phyloP scores from a whole-genome alignment of 37 sponge, comb jelly and placozoan genomes.

The Halichondria panicea region DNA sequence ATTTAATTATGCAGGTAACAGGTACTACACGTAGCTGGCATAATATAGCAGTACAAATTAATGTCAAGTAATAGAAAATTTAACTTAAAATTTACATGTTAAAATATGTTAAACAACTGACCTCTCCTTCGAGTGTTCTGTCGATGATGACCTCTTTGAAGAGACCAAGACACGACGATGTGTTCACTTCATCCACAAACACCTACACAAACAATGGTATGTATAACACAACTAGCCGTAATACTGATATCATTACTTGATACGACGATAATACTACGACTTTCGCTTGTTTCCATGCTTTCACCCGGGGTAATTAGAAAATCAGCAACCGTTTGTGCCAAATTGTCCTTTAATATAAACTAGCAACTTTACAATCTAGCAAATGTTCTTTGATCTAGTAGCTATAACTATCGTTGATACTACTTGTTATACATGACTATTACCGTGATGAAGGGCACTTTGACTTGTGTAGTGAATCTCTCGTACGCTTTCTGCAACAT shows the following conservation, averaged over 20 bases:
- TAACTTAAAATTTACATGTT: not conserved
- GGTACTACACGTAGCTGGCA: too few relatives aligned
- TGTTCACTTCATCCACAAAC: conserved; percentile 90
- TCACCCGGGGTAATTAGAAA: too few relatives aligned
- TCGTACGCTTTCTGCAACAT: conserved; percentile 15
- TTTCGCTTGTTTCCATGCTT: too few relatives aligned
- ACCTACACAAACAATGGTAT: conserved; percentile 22
- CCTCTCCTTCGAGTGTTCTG: conserved; percentile 70
- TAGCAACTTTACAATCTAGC: too few relatives aligned
- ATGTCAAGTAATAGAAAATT: not conserved
- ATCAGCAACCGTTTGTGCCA: too few relatives aligned
- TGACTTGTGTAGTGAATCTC: not conserved
- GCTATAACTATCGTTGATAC: not conserved
- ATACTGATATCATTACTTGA: too few relatives aligned
- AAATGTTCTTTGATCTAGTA: too few relatives aligned
- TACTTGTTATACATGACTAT: not conserved
- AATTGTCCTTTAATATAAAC: too few relatives aligned
- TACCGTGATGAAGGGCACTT: conserved; percentile 65
- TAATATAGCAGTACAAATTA: not conserved
- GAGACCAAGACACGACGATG: conserved; percentile 86
- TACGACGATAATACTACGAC: too few relatives aligned
- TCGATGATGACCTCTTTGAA: conserved; percentile 91
- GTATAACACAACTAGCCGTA: too few relatives aligned
- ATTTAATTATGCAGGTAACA: too few relatives aligned
- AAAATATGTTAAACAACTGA: not conserved